A percentile compares a stretch with the other conserved stretches of the same genome.
These are phyloP conservation scores for Aphelenchoides besseyi DNA, from an alignment of 1,140 invertebrate genomes.

Conservation along the genomic window DNA sequence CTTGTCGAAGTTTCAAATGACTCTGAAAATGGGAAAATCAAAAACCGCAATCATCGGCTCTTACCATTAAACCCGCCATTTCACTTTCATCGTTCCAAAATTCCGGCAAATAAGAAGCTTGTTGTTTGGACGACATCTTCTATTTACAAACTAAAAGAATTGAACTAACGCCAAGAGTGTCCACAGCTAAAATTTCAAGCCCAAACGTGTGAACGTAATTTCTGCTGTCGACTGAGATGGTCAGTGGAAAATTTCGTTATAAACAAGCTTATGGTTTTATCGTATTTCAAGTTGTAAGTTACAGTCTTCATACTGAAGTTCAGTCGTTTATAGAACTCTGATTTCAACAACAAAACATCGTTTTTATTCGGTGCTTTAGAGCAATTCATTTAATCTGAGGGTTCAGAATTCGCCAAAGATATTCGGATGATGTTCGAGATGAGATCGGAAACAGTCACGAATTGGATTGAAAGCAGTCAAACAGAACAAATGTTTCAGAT, in stretches of 20 bases:
- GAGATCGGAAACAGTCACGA: conserved; percentile 52
- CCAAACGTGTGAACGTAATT: not conserved
- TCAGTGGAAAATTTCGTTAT: too few relatives aligned
- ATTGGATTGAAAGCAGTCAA: conserved; percentile 53
- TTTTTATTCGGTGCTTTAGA: too few relatives aligned
- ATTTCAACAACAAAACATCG: too few relatives aligned
- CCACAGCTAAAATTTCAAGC: not conserved
- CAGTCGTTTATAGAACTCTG: too few relatives aligned
- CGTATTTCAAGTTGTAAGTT: not conserved
- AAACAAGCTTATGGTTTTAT: not conserved
- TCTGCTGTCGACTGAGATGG: too few relatives aligned
- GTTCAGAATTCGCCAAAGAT: conserved; percentile 59
- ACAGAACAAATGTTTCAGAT: conserved; percentile 54
- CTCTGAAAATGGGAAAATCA: not conserved
- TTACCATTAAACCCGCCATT: conserved; percentile 53
- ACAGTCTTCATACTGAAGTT: conserved; percentile 13
- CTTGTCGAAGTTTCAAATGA: conserved; percentile 39
- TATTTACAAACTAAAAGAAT: not conserved
- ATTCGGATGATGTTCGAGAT: conserved; percentile 52
- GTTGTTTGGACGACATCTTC: not conserved
- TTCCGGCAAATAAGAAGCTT: conserved; percentile 43
- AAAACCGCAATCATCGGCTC: too few relatives aligned
- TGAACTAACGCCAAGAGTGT: not conserved
- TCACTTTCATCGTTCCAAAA: conserved; percentile 50
- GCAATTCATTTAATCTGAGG: too few relatives aligned